Evolutionary conservation across 1,140 invertebrate genomes (phyloP).

Genomic region (Rhagoletis zephyria): DNA sequence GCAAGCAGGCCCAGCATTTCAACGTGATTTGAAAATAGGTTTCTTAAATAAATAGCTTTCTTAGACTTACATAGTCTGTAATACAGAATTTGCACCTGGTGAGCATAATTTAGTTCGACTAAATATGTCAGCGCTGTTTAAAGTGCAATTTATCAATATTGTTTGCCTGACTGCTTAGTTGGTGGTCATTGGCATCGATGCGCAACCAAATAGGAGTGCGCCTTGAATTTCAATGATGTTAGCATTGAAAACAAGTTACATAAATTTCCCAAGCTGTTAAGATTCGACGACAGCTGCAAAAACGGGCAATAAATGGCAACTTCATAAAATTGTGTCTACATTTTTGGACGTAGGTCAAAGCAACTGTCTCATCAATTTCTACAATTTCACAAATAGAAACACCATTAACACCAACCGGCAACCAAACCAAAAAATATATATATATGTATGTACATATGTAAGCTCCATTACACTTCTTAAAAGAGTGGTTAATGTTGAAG

Average conservation of each 20-base stretch:
- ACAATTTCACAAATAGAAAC: background rate
- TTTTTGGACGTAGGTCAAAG: background rate
- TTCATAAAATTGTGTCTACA: background rate
- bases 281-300: background rate
- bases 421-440: too few relatives aligned
- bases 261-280: background rate
- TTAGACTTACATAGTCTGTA: background rate
- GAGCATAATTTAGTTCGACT: constrained; percentile 6
- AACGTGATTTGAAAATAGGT: background rate
- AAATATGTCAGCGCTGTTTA: constrained; percentile 34
- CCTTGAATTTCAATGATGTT: background rate
- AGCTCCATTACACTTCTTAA: too few relatives aligned
- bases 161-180: background rate
- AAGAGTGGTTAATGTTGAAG: too few relatives aligned
- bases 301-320: background rate
- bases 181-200: background rate
- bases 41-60: too few relatives aligned
- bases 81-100: background rate
- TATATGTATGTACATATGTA: too few relatives aligned
- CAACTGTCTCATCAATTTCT: background rate
- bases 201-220: background rate
- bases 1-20: too few relatives aligned
- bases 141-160: constrained; percentile 24
- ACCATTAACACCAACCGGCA: background rate
- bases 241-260: background rate